Percentiles rank a stretch among this genome's conserved stretches.
Evolutionary conservation across 1,140 invertebrate species (phyloP).

Genomic region (Leptinotarsa defecta): DNA sequence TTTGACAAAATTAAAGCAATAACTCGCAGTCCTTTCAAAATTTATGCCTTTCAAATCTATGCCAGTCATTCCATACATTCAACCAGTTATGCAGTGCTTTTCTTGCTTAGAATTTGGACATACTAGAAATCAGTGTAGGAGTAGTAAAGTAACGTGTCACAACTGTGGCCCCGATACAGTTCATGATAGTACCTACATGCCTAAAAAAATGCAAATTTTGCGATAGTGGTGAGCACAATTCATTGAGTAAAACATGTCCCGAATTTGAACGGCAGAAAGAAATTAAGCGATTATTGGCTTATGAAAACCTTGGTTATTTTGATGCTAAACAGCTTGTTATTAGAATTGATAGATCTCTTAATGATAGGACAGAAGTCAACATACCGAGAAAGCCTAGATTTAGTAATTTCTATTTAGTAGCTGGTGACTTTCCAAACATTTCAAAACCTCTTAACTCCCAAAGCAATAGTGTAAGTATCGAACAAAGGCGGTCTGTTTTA

Average conservation of each 20-base stretch:
- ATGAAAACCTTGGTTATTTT: conserved; percentile 30
- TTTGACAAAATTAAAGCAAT: no score
- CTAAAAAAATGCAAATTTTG: conserved; percentile 2
- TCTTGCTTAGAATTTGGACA: conserved; percentile 16
- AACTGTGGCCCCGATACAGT: background rate
- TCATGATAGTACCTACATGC: background rate
- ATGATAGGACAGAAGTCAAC: background rate
- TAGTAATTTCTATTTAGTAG: background rate
- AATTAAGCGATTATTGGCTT: conserved; percentile 23
- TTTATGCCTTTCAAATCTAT: conserved; percentile 4
- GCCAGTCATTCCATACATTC: no score
- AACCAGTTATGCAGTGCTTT: conserved; percentile 13
- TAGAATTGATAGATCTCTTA: background rate
- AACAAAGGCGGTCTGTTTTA: background rate
- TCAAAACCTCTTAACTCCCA: background rate
- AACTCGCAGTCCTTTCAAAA: background rate
- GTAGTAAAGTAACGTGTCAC: background rate
- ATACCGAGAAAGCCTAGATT: background rate
- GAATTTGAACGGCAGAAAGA: conserved; percentile 16
- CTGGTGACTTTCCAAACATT: background rate
- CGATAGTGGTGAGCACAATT: conserved; percentile 11
- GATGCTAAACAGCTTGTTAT: conserved; percentile 12
- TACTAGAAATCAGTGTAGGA: background rate
- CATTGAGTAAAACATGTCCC: conserved; percentile 3
- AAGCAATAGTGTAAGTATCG: background rate